phyloP scores from a whole-genome alignment of 1,140 invertebrate genomes.

The Muscidifurax raptorellus region DNA sequence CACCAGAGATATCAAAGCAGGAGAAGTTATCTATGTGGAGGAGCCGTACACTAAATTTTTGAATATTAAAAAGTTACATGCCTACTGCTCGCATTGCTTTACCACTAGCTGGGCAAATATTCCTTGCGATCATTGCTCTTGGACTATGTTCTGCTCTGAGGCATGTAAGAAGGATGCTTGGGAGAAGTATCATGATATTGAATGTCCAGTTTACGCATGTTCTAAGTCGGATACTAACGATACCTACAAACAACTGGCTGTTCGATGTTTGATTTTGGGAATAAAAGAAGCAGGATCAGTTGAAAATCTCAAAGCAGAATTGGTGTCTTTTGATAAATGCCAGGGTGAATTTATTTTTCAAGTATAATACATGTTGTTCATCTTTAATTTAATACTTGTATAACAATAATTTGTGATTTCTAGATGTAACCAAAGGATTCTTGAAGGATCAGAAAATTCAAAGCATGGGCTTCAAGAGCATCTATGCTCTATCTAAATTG shows the following conservation, averaged over 20 bases:
- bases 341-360: background rate
- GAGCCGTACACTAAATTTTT: constrained; percentile 11
- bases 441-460: constrained; percentile 7
- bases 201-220: constrained; percentile 19
- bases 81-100: constrained; percentile 24
- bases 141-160: constrained; percentile 32
- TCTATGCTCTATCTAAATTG: background rate
- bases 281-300: constrained; percentile 39
- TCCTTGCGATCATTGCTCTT: constrained; percentile 39
- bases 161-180: constrained; percentile 35
- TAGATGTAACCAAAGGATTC: background rate
- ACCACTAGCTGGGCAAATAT: background rate
- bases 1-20: constrained; percentile 22
- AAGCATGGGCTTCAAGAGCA: constrained; percentile 22
- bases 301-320: background rate
- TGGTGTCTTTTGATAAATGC: background rate
- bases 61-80: background rate
- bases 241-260: background rate
- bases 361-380: background rate
- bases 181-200: constrained; percentile 46
- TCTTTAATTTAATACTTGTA: background rate
- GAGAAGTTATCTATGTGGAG: constrained; percentile 40
- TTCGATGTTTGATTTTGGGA: constrained; percentile 29
- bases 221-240: background rate
- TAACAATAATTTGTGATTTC: background rate